Conservation (phyloP, 2,113 vertebrate genomes). For the Macquaria ambigua region DNA sequence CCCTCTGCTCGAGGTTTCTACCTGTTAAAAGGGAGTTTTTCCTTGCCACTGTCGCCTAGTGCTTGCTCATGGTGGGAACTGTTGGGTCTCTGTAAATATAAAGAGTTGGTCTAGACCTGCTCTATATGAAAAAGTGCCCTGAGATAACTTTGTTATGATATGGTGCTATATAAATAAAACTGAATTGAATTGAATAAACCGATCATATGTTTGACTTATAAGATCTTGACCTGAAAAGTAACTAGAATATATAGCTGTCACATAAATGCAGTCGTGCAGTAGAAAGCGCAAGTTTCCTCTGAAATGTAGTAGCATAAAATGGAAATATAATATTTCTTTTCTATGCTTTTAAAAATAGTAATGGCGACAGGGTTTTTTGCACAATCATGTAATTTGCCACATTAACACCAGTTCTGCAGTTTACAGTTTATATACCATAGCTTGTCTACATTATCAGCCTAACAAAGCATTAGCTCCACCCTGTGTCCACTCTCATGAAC, state of each 20-base stretch:
- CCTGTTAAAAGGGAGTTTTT: too few relatives aligned
- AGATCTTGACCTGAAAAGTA: not conserved
- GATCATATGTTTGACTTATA: not conserved
- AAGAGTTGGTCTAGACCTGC: too few relatives aligned
- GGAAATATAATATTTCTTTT: not conserved
- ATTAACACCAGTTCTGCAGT: not conserved
- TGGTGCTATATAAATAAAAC: too few relatives aligned
- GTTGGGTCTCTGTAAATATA: too few relatives aligned
- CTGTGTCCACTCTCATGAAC: slow-evolving; percentile 16
- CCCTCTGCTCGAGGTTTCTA: too few relatives aligned
- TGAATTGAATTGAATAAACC: too few relatives aligned
- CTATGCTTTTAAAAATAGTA: not conserved
- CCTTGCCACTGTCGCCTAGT: too few relatives aligned
- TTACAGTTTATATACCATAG: too few relatives aligned
- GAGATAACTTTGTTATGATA: too few relatives aligned
- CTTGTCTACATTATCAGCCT: not conserved
- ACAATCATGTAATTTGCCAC: not conserved
- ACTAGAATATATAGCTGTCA: not conserved
- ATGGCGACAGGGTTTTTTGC: not conserved
- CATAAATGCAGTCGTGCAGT: not conserved
- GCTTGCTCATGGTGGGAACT: too few relatives aligned
- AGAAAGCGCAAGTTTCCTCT: not conserved
- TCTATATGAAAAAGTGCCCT: too few relatives aligned
- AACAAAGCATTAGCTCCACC: slow-evolving; percentile 26
- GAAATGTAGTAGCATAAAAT: not conserved